Percentiles rank a stretch among this genome's conserved stretches.
These are phyloP conservation scores for Leptinotarsa undecemlineata DNA, from an alignment of 1,140 invertebrate species.

Conservation along the genomic window DNA sequence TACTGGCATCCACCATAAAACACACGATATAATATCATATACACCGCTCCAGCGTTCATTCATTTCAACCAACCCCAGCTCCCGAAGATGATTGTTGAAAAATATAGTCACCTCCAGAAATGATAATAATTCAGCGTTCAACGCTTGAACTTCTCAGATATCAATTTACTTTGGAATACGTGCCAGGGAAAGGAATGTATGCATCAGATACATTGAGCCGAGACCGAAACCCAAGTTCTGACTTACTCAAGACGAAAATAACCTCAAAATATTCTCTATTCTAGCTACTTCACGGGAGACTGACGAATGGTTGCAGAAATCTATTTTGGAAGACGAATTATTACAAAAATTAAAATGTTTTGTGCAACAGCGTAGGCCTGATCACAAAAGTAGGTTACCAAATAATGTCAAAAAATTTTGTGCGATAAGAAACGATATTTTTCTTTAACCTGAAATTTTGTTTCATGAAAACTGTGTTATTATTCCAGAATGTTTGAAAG, in stretches of 20 bases:
- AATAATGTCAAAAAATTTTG: not conserved
- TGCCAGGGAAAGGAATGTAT: not conserved
- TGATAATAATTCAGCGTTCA: not conserved
- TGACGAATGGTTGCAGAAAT: not conserved
- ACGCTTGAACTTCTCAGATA: not conserved
- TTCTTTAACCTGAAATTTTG: not conserved
- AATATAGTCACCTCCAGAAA: too few relatives aligned
- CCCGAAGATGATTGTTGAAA: too few relatives aligned
- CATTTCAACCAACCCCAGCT: too few relatives aligned
- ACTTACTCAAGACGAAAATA: not conserved
- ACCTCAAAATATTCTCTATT: not conserved
- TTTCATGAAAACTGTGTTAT: not conserved
- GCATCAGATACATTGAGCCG: not conserved
- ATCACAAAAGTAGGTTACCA: not conserved
- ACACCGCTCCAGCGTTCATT: too few relatives aligned
- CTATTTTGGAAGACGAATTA: not conserved
- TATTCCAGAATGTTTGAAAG: not conserved
- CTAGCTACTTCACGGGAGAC: not conserved
- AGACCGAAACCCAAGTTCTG: not conserved
- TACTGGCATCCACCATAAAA: not conserved
- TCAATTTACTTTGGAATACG: not conserved
- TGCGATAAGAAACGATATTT: not conserved
- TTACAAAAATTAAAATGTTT: not conserved
- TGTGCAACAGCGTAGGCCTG: not conserved
- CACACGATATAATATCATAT: not conserved